A percentile compares a stretch with the other conserved stretches of the same genome.
phyloP scores from a whole-genome alignment of 2,113 vertebrate species.

The Anhinga anhinga region DNA sequence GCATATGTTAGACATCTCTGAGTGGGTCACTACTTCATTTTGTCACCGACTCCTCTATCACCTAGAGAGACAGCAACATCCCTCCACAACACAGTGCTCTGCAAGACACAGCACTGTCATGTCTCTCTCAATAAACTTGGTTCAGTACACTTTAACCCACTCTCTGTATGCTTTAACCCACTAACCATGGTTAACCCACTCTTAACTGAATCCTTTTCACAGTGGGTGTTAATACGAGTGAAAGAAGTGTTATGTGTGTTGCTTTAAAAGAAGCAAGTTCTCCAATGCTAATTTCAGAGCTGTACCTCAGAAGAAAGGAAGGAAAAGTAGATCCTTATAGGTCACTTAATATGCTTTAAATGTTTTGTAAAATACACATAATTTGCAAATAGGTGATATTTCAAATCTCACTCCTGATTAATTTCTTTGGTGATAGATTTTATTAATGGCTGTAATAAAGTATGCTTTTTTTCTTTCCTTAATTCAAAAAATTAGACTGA shows the following conservation, averaged over 20 bases:
- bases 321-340: background rate
- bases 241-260: background rate
- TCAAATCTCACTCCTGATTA: background rate
- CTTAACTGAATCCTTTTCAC: background rate
- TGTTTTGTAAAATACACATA: background rate
- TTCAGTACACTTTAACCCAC: slow-evolving; percentile 62
- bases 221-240: background rate
- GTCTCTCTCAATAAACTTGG: slow-evolving; percentile 62
- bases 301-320: background rate
- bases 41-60: slow-evolving; percentile 63
- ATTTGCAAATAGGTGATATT: slow-evolving; percentile 22
- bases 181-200: slow-evolving; percentile 39
- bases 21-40: slow-evolving; percentile 73
- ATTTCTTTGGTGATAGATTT: slow-evolving; percentile 20
- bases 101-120: slow-evolving; percentile 52
- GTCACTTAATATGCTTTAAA: background rate
- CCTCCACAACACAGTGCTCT: slow-evolving; percentile 34
- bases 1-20: slow-evolving; percentile 77
- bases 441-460: background rate
- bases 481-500: slow-evolving; percentile 14
- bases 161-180: slow-evolving; percentile 30
- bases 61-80: slow-evolving; percentile 59
- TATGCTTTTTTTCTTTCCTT: slow-evolving; percentile 24
- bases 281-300: background rate
- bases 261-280: background rate